These are phyloP conservation scores for Sitta europaea DNA, from an alignment of 2,113 vertebrate genomes.

Conservation along the genomic window DNA sequence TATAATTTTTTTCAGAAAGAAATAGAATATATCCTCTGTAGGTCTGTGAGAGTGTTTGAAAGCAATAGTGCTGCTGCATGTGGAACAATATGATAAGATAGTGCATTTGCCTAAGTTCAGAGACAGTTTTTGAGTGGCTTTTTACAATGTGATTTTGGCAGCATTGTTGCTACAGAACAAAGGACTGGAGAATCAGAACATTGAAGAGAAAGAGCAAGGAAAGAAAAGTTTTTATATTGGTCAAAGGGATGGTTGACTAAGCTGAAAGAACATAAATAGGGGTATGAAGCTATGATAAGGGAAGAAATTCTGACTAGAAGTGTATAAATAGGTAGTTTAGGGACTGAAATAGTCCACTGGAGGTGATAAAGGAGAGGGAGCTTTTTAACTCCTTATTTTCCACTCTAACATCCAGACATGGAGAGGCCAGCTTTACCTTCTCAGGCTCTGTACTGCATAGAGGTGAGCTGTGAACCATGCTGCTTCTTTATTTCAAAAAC, in stretches of 20 bases:
- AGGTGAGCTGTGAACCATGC: not conserved
- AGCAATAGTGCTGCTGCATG: accelerated
- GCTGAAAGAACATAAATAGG: not conserved
- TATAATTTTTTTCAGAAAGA: not conserved
- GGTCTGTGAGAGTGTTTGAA: not conserved
- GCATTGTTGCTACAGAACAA: not conserved
- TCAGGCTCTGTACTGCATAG: not conserved
- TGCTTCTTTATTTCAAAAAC: not conserved
- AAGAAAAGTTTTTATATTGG: not conserved
- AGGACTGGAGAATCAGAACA: not conserved
- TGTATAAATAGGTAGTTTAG: not conserved
- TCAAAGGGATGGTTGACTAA: not conserved
- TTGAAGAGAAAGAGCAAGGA: not conserved
- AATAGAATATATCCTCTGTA: not conserved
- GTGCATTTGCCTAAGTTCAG: not conserved
- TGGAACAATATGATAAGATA: no score
- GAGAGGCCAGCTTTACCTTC: not conserved
- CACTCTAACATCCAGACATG: accelerated
- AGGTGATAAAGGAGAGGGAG: not conserved
- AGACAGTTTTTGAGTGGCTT: not conserved
- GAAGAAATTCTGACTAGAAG: not conserved
- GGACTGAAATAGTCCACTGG: not conserved
- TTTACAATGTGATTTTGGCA: not conserved
- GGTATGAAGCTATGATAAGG: not conserved
- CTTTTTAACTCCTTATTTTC: not conserved